Conservation (phyloP, 1,140 invertebrate genomes). For the Anthonomus grandis region DNA sequence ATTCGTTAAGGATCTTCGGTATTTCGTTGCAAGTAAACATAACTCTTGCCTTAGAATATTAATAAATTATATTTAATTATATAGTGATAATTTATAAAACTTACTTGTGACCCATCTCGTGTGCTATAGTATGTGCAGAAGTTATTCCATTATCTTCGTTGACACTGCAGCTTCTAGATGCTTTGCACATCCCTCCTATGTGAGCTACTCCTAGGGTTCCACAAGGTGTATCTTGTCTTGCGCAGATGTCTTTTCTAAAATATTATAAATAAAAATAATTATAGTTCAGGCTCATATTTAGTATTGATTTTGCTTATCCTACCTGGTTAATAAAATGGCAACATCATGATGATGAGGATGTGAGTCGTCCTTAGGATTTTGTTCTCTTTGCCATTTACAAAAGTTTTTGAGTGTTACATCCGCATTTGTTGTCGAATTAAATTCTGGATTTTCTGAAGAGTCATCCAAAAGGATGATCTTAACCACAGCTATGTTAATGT, state of each 20-base stretch:
- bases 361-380: slow-evolving; percentile 73
- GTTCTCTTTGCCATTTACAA: slow-evolving; percentile 79
- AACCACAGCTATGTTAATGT: slow-evolving; percentile 83
- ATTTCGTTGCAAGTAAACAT: no score
- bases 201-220: slow-evolving; percentile 86
- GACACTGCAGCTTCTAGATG: slow-evolving; percentile 81
- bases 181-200: slow-evolving; percentile 87
- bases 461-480: slow-evolving; percentile 76
- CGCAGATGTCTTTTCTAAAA: slow-evolving; percentile 78
- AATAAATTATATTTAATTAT: no score
- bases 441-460: slow-evolving; percentile 61
- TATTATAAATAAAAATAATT: neutral
- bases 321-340: slow-evolving; percentile 77
- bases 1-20: no score
- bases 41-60: no score
- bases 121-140: slow-evolving; percentile 87
- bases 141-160: slow-evolving; percentile 91
- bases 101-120: slow-evolving; percentile 92
- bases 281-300: neutral
- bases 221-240: slow-evolving; percentile 68
- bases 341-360: slow-evolving; percentile 92
- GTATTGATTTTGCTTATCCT: no score
- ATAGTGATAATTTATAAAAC: no score
- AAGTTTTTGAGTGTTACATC: slow-evolving; percentile 80
- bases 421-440: slow-evolving; percentile 76